phyloP scores from a whole-genome alignment of 2,797 vertebrate genomes.

The Knipowitschia caucasica region DNA sequence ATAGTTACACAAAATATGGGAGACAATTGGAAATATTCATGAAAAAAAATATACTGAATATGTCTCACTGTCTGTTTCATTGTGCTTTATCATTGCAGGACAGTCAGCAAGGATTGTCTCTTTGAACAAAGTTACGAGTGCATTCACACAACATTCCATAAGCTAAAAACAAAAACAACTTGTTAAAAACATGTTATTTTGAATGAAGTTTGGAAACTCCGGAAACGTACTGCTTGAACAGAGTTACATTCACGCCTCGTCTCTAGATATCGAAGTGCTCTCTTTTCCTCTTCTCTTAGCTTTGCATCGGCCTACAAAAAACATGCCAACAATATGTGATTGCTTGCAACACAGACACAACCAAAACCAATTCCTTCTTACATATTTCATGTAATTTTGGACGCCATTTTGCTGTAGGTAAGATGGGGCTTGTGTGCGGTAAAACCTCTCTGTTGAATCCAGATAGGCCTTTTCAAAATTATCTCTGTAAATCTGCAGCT shows the following conservation, averaged over 20 bases:
- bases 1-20: slow-evolving; percentile 5
- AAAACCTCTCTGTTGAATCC: slow-evolving; percentile 98
- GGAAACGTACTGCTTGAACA: slow-evolving; percentile 90
- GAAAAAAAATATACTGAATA: too few relatives aligned
- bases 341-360: background rate
- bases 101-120: slow-evolving; percentile 97
- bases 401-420: slow-evolving; percentile 97
- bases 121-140: slow-evolving; percentile 95
- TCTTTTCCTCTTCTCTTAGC: slow-evolving; percentile 96
- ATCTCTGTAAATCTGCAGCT: slow-evolving; percentile 97
- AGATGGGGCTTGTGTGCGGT: slow-evolving; percentile 96
- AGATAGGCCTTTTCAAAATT: slow-evolving; percentile 99
- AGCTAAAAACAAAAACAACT: slow-evolving; percentile 69
- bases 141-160: slow-evolving; percentile 98
- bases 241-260: slow-evolving; percentile 97
- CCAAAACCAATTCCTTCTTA: slow-evolving; percentile 39
- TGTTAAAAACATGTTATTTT: background rate
- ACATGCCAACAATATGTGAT: slow-evolving; percentile 4
- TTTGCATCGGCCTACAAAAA: slow-evolving; percentile 88
- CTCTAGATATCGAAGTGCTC: slow-evolving; percentile 94
- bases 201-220: background rate
- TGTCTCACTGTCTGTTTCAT: slow-evolving; percentile 96
- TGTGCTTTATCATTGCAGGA: slow-evolving; percentile 97
- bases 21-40: slow-evolving; percentile 9
- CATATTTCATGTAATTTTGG: slow-evolving; percentile 99